Evolutionary conservation across 2,888 invertebrate genomes (phyloP).

Genomic region (Monoplex corrugatus): DNA sequence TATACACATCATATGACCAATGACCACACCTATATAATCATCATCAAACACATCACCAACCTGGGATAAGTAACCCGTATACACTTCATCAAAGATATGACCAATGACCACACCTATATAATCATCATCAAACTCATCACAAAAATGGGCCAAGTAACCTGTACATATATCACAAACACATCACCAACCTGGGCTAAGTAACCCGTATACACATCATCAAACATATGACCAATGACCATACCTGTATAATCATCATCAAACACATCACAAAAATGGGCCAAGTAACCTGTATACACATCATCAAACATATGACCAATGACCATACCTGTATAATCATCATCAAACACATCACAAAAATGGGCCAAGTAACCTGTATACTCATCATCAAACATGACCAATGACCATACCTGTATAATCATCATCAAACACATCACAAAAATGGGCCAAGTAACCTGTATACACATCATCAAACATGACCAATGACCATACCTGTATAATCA

Average conservation of each 20-base stretch:
- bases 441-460: background rate
- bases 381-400: background rate
- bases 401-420: background rate
- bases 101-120: background rate
- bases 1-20: background rate
- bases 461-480: background rate
- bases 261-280: background rate
- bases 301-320: too few species aligned
- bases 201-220: background rate
- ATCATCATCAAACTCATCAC: background rate
- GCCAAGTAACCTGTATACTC: background rate
- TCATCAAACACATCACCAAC: background rate
- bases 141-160: slow-evolving; percentile 28
- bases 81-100: background rate
- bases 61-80: background rate
- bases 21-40: background rate
- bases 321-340: background rate
- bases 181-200: slow-evolving; percentile 4
- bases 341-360: background rate
- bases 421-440: background rate
- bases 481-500: too few species aligned
- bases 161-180: background rate
- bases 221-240: background rate
- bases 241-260: background rate
- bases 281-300: background rate